A percentile compares a stretch with the other conserved stretches of the same genome.
Conservation (phyloP, 2,797 vertebrate species). For the Sebastes minor region DNA sequence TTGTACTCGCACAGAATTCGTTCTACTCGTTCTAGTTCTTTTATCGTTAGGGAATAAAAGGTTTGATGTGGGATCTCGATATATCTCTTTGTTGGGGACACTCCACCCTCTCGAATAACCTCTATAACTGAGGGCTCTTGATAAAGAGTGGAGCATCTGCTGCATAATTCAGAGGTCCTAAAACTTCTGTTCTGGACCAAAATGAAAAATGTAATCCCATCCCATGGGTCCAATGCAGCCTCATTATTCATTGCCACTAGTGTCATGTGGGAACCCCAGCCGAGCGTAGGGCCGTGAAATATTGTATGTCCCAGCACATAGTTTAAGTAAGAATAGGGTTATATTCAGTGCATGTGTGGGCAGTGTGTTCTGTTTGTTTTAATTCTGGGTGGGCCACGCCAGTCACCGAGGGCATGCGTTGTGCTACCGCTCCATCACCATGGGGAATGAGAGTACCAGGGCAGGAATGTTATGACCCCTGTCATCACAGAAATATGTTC, state of each 20-base stretch:
- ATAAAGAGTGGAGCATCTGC: slow-evolving; percentile 57
- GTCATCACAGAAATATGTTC: slow-evolving; percentile 41
- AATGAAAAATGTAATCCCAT: slow-evolving; percentile 66
- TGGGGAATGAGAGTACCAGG: slow-evolving; percentile 8
- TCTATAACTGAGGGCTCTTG: slow-evolving; percentile 41
- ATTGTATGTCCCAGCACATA: slow-evolving; percentile 43
- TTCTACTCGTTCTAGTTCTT: slow-evolving; percentile 10
- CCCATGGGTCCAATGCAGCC: slow-evolving; percentile 46
- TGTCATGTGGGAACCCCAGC: slow-evolving; percentile 48
- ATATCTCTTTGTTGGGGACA: slow-evolving; percentile 21
- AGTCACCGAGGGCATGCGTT: slow-evolving; percentile 16
- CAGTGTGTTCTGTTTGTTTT: slow-evolving; percentile 27
- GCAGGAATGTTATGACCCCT: slow-evolving; percentile 13
- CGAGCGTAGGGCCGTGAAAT: slow-evolving; percentile 41
- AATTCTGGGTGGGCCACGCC: slow-evolving; percentile 38
- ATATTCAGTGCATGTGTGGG: slow-evolving; percentile 18
- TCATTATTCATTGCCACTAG: slow-evolving; percentile 66
- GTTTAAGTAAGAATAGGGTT: slow-evolving; percentile 35
- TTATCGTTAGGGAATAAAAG: slow-evolving; percentile 17
- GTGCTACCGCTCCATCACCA: slow-evolving; percentile 26
- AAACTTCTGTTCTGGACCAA: slow-evolving; percentile 44
- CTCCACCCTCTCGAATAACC: slow-evolving; percentile 42
- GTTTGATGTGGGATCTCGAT: slow-evolving; percentile 20
- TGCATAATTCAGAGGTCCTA: slow-evolving; percentile 55
- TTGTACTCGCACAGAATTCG: neutral